Percentiles rank a stretch among this genome's conserved stretches.
Conservation (phyloP, 2,797 vertebrate genomes). For the Euthynnus affinis region DNA sequence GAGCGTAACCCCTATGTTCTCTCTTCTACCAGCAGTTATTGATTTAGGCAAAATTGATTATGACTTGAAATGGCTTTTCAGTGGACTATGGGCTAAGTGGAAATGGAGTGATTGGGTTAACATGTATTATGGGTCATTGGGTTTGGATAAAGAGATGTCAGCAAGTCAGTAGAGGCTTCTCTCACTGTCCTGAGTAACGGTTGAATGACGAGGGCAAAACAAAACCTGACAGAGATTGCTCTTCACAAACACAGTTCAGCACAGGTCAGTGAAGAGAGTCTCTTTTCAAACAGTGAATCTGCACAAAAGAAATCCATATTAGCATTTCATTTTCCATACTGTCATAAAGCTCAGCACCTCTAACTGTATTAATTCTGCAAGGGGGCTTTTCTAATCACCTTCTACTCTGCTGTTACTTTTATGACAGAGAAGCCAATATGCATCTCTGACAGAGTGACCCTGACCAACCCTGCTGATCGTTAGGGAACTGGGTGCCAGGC, state of each 20-base stretch:
- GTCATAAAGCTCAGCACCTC: constrained; percentile 3
- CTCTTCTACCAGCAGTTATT: constrained; percentile 69
- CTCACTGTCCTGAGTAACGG: background rate
- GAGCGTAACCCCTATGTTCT: constrained; percentile 54
- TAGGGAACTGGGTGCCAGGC: constrained; percentile 38
- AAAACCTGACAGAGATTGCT: constrained; percentile 24
- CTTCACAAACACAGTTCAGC: constrained; percentile 37
- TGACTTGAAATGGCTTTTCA: constrained; percentile 79
- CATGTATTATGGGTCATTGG: constrained; percentile 52
- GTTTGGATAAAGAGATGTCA: constrained; percentile 41
- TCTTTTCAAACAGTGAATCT: background rate
- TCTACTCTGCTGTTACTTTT: constrained; percentile 17
- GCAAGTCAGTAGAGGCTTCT: constrained; percentile 13
- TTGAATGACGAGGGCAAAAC: constrained; percentile 48
- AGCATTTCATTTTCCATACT: constrained; percentile 2
- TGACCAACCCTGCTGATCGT: constrained; percentile 44
- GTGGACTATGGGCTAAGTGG: constrained; percentile 58
- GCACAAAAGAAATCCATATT: background rate
- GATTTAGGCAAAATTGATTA: constrained; percentile 80
- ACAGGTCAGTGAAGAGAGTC: constrained; percentile 25
- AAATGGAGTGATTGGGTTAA: constrained; percentile 67
- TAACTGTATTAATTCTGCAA: constrained; percentile 3
- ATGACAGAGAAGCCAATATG: constrained; percentile 24
- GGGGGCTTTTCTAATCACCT: background rate
- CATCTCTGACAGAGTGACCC: constrained; percentile 35